Base-by-base conservation (phyloP, 2,888 invertebrate genomes). In the Bellardia bayeri region DNA sequence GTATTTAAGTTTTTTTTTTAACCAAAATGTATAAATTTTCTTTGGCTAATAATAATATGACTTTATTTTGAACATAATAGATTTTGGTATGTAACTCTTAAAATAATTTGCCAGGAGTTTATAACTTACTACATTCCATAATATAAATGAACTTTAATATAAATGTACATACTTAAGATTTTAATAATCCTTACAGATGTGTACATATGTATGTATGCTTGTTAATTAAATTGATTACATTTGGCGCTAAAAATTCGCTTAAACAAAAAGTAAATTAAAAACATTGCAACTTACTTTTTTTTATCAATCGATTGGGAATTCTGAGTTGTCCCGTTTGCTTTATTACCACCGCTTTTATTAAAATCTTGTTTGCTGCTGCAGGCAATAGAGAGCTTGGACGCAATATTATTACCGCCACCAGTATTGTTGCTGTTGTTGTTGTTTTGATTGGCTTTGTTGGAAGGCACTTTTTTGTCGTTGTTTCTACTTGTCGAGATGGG, bases 401-500 rank as follows among this genome's bases (percentile, higher is more conserved):
- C 37, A 56, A 33, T 76, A 45, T 63, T 54, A 37, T 14, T 76
- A 33, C 23, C 58, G 56, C 49, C 40, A n/a, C 16, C 33, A 40
- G 8, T 66, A 30, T 37, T 49, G 54, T 14, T 72, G 69, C 23
- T 84, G 56, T 7, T 68, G 54, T 23, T 64, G 13, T 30, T 81
- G 14, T 63, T 69, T 5, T 69, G 64, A 68, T 40, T 78, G 49
- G 61, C 61, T 71, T 69, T 86, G 68, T 72, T 69, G 49, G 64
- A 78, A 84, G 86, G 82, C 72, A 82, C 80, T 40, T 78, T 82
- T 72, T 86, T 85, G 33, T 79, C 82, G 13, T 9, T 78, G 0
- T 45, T 61, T 56, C 66, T 84, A 80, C 86, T 85, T 63, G 82
- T 87, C 64, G 89, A 87, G 79, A 89, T 88, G 40, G 89, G 89